Base-by-base conservation (phyloP, 2,888 invertebrate species). In the Pediacus dermestoides region DNA sequence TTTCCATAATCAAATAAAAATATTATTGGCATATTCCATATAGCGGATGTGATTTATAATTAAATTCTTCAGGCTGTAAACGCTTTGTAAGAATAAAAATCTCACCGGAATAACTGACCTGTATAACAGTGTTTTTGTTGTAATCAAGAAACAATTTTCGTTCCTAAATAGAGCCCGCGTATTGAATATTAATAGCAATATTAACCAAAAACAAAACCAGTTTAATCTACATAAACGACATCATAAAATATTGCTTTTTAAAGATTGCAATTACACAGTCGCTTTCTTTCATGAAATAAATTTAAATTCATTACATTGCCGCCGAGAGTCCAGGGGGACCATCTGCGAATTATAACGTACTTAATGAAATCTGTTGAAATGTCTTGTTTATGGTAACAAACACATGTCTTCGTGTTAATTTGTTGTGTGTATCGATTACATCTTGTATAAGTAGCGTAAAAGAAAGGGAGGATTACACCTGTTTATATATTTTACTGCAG, bases 221-320 rank as follows among this genome's bases (percentile, higher is more conserved):
- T 48, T 39, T 39, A 38, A 50, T 57, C 53, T 53, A 39, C 51
- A 53, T 51, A 50, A 53, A 51, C 48, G 40, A 40, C 42, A 45
- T 43, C 42, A 54, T 59, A 57, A 63, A 58, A 60, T 61, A 61
- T 62, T 11, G 56, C 46, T 54, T 59, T 61, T 60, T 59, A 60
- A 61, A 58, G 48, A 52, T 45, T 39, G 43, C 53, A 57, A 63
- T 61, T 61, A 61, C 49, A 28, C n/a, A 11, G 7, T n/a, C 43
- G 53, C 53, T 57, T 53, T 51, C 53, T 56, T 59, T 50, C 43
- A 53, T 44, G 50, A 57, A 58, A 53, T 55, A 57, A 58, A 58
- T 63, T 62, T 58, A 51, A 60, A 60, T 60, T 58, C 49, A 59
- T 59, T 59, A 58, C n/a, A n/a, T n/a, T n/a, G n/a, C n/a, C n/a